A percentile compares a stretch with the other conserved stretches of the same genome.
These are phyloP conservation scores for Acanthis flammea DNA, from an alignment of 2,797 vertebrate genomes.

Conservation along the genomic window DNA sequence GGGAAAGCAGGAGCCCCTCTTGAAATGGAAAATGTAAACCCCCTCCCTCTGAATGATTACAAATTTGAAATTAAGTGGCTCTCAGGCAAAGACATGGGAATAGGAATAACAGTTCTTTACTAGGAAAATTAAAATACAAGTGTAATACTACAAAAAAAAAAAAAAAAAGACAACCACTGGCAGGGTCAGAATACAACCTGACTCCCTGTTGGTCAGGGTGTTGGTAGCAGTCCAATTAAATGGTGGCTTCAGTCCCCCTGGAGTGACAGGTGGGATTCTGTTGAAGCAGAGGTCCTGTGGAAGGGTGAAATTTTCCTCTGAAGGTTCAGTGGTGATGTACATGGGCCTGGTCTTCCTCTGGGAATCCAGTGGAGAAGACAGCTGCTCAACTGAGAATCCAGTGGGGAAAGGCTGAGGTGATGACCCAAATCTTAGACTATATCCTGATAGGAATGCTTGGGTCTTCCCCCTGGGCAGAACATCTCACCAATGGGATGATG, in stretches of 20 bases:
- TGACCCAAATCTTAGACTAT: neutral
- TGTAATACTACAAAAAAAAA: neutral
- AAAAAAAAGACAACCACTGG: neutral
- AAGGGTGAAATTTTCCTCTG: neutral
- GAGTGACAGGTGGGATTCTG: neutral
- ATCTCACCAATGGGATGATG: neutral
- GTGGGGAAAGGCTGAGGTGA: neutral
- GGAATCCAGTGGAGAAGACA: neutral
- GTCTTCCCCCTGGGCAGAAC: neutral
- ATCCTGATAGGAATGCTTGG: neutral
- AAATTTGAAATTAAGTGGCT: neutral
- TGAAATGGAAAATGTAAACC: neutral
- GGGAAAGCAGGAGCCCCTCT: neutral
- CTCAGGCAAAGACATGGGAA: neutral
- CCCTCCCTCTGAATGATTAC: neutral
- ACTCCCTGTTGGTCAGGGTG: neutral
- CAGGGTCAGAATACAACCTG: neutral
- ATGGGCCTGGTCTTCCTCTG: neutral
- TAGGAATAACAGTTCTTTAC: neutral
- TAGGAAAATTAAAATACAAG: neutral
- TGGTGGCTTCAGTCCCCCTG: neutral
- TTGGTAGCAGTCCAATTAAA: neutral
- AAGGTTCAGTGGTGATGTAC: neutral
- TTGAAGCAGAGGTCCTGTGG: neutral
- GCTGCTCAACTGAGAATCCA: neutral